Evolutionary conservation across 2,888 invertebrate genomes (phyloP).

Genomic region (Choreutis nemorana): DNA sequence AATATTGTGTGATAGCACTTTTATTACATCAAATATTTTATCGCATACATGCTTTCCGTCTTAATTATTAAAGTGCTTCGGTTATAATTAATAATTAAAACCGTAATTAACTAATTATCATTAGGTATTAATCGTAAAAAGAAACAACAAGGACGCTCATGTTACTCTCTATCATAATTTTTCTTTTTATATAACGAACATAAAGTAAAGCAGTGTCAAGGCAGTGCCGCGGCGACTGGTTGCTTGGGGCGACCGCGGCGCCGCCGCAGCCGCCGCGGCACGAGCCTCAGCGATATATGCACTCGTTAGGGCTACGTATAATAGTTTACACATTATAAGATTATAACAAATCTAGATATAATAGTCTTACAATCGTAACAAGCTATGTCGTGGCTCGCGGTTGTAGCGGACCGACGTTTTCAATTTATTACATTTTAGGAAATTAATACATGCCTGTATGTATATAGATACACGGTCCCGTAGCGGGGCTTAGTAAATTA

Average conservation of each 20-base stretch:
- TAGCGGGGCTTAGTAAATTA: constrained; percentile 36
- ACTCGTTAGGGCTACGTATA: constrained; percentile 45
- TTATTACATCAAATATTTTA: constrained; percentile 53
- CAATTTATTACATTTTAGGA: constrained; percentile 58
- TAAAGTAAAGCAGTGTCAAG: too few species aligned
- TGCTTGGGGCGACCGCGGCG: constrained; percentile 11
- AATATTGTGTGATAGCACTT: constrained; percentile 55
- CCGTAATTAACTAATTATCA: constrained; percentile 70
- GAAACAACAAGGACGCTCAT: constrained; percentile 60
- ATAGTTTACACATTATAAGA: constrained; percentile 44
- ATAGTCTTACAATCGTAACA: constrained; percentile 62
- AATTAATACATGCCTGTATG: constrained; percentile 59
- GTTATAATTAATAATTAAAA: constrained; percentile 65
- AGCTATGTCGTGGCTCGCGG: constrained; percentile 51
- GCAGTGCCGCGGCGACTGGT: constrained; percentile 21
- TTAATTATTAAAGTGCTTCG: constrained; percentile 52
- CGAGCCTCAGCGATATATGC: constrained; percentile 17
- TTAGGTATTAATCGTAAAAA: constrained; percentile 52
- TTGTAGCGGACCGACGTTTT: constrained; percentile 52
- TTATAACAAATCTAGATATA: constrained; percentile 63
- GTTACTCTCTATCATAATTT: constrained; percentile 62
- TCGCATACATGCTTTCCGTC: constrained; percentile 60
- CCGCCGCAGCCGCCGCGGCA: constrained; percentile 10
- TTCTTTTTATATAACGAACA: constrained; percentile 61
- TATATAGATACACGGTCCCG: constrained; percentile 38